Conservation (phyloP, 2,797 vertebrate genomes). For the Tadarida brasiliensis region DNA sequence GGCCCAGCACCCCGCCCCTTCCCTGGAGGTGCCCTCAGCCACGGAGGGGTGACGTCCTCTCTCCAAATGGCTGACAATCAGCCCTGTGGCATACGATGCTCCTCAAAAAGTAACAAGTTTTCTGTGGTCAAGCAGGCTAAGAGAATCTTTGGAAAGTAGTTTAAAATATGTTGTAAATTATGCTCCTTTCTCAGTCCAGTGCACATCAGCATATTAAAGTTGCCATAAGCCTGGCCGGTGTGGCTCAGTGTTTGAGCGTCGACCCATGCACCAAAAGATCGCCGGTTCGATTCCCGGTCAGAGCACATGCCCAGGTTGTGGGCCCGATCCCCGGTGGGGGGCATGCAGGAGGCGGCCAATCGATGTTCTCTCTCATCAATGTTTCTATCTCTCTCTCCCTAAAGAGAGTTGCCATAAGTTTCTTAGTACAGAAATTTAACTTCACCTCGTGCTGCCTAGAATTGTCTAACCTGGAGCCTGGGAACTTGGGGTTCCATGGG, state of each 20-base stretch:
- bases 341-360: no score
- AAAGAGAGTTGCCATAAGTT: background rate
- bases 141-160: background rate
- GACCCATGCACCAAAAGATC: no score
- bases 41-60: background rate
- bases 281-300: no score
- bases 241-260: no score
- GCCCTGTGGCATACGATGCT: background rate
- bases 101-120: background rate
- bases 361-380: no score
- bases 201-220: background rate
- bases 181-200: background rate
- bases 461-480: background rate
- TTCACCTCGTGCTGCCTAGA: background rate
- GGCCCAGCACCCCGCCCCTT: background rate
- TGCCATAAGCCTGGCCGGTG: no score
- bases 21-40: background rate
- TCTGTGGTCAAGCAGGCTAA: background rate
- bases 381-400: no score
- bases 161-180: background rate
- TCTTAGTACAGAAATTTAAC: slow-evolving; percentile 36
- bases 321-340: no score
- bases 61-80: background rate
- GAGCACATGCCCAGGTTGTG: no score
- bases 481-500: background rate